Percentiles rank a stretch among this genome's conserved stretches.
Evolutionary conservation across 2,113 vertebrate species (phyloP).

Genomic region (Edolisoma coerulescens): DNA sequence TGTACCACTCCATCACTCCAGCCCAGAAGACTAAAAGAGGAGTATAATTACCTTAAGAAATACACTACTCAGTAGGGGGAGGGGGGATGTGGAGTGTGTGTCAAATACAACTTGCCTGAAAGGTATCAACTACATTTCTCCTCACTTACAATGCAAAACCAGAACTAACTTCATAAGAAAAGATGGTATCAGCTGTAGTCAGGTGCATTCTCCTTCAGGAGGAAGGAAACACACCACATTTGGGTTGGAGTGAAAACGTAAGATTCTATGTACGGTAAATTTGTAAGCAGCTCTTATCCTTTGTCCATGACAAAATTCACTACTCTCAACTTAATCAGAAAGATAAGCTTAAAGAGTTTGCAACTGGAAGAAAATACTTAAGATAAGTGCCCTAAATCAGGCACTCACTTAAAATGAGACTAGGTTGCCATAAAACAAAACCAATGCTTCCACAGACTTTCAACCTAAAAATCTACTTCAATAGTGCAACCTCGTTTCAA

Average conservation of each 20-base stretch:
- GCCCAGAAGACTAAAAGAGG: not conserved
- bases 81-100: accelerated
- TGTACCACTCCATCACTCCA: not conserved
- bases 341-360: not conserved
- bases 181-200: not conserved
- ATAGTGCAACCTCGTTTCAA: not conserved
- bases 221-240: not conserved
- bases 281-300: not conserved
- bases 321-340: not conserved
- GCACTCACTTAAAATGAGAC: not conserved
- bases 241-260: not conserved
- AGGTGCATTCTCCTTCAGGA: not conserved
- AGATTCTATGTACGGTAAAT: not conserved
- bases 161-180: not conserved
- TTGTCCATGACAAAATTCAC: not conserved
- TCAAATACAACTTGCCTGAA: not conserved
- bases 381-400: not conserved
- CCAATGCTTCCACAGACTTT: not conserved
- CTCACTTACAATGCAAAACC: not conserved
- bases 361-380: not conserved
- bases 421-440: not conserved
- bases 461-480: not conserved
- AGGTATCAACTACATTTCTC: not conserved
- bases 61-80: not conserved
- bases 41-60: not conserved